Percentiles rank a stretch among this genome's conserved stretches.
These are phyloP conservation scores for Drosophila peninsularis DNA, from an alignment of 2,888 invertebrate genomes.

Conservation along the genomic window DNA sequence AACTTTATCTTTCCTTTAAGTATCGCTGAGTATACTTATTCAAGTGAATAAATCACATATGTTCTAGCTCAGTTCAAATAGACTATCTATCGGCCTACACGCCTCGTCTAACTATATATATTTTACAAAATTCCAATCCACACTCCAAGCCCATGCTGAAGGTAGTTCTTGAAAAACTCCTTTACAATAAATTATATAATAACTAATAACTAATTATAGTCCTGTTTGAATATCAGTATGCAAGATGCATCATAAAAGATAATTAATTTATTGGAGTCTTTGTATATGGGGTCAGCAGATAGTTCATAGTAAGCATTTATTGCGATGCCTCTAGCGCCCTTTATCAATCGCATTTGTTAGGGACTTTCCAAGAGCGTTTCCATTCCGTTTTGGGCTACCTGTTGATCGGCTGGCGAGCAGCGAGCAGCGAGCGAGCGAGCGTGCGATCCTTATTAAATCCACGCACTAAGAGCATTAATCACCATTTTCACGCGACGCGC, in stretches of 20 bases:
- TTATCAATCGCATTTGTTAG: conserved; percentile 68
- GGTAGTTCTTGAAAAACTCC: too few relatives aligned
- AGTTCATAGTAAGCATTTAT: conserved; percentile 6
- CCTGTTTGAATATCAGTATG: neutral
- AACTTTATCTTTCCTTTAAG: neutral
- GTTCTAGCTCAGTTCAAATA: neutral
- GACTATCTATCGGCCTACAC: too few relatives aligned
- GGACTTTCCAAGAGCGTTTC: conserved; percentile 65
- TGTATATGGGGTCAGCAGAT: neutral
- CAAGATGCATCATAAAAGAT: neutral
- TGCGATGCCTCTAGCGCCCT: conserved; percentile 7
- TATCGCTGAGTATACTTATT: neutral
- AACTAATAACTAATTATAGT: neutral
- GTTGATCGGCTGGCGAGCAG: conserved; percentile 29
- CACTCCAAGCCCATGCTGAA: too few relatives aligned
- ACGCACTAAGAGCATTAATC: conserved; percentile 75
- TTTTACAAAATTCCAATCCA: too few relatives aligned
- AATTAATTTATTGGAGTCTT: too few relatives aligned
- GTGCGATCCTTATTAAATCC: conserved; percentile 74
- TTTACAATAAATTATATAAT: neutral
- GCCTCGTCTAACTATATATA: too few relatives aligned
- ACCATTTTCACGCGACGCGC: conserved; percentile 76
- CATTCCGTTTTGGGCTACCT: conserved; percentile 61
- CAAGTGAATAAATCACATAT: neutral
- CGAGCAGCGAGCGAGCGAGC: conserved; percentile 33